Percentiles rank a stretch among this genome's conserved stretches.
Evolutionary conservation across 2,888 invertebrate species (phyloP).

Genomic region (Chouioia cunea): DNA sequence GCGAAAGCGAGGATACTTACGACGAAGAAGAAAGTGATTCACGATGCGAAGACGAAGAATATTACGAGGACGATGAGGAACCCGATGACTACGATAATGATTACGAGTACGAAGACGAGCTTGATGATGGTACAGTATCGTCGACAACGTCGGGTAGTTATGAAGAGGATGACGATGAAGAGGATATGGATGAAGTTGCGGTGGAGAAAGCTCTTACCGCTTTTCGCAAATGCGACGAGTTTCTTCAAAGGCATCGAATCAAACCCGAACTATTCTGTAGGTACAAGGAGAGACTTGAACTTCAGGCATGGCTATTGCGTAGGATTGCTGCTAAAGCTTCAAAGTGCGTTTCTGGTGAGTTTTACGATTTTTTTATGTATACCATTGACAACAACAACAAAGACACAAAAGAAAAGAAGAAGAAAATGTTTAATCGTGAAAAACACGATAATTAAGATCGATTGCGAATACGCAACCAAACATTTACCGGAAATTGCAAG

Average conservation of each 20-base stretch:
- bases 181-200: slow-evolving; percentile 59
- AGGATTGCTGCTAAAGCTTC: slow-evolving; percentile 55
- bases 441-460: no score
- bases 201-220: slow-evolving; percentile 67
- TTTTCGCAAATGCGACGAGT: slow-evolving; percentile 74
- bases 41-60: slow-evolving; percentile 34
- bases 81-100: slow-evolving; percentile 28
- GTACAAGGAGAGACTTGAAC: slow-evolving; percentile 71
- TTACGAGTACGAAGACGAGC: slow-evolving; percentile 29
- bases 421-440: no score
- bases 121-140: slow-evolving; percentile 70
- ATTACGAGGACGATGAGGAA: background rate
- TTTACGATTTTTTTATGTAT: background rate
- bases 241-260: slow-evolving; percentile 76
- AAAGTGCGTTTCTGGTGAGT: slow-evolving; percentile 58
- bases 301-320: slow-evolving; percentile 61
- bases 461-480: no score
- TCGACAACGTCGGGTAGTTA: slow-evolving; percentile 47
- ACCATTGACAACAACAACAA: no score
- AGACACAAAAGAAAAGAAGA: no score
- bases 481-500: no score
- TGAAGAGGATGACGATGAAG: slow-evolving; percentile 36
- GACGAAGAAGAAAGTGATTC: slow-evolving; percentile 25
- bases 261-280: slow-evolving; percentile 84
- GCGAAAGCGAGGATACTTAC: slow-evolving; percentile 35